These are phyloP conservation scores for Scopus umbretta DNA, from an alignment of 2,113 vertebrate species.

Conservation along the genomic window DNA sequence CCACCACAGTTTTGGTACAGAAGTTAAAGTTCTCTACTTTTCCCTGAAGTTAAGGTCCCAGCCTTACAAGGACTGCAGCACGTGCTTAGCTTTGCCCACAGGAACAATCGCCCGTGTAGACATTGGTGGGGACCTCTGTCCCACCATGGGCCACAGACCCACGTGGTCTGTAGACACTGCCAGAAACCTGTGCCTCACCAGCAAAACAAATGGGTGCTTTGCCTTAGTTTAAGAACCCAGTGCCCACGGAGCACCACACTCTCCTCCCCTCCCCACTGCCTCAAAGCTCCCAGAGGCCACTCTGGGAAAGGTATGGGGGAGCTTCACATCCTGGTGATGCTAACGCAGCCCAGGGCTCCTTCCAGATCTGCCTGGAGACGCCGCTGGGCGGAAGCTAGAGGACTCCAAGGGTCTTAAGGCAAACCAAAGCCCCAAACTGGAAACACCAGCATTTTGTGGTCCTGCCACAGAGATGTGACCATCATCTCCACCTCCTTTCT, in stretches of 20 bases:
- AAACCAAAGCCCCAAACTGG: neutral
- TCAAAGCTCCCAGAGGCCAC: neutral
- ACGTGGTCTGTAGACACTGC: rapidly evolving
- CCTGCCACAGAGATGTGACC: neutral
- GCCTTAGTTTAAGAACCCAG: neutral
- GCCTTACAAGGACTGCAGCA: neutral
- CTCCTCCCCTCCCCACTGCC: neutral
- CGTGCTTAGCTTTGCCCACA: neutral
- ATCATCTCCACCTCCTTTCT: neutral
- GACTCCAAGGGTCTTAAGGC: neutral
- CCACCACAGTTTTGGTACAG: neutral
- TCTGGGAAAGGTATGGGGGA: neutral
- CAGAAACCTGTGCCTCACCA: neutral
- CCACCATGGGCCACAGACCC: neutral
- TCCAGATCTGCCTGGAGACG: neutral
- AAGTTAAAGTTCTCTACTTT: neutral
- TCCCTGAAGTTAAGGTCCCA: neutral
- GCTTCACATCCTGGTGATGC: neutral
- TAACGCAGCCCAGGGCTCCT: neutral
- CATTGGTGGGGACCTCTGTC: neutral
- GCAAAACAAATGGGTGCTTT: neutral
- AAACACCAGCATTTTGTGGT: neutral
- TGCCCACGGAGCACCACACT: rapidly evolving
- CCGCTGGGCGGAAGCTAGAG: neutral
- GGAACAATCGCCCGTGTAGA: rapidly evolving